These are phyloP conservation scores for Cryptus viduatorius DNA, from an alignment of 2,888 invertebrate genomes.

Conservation along the genomic window DNA sequence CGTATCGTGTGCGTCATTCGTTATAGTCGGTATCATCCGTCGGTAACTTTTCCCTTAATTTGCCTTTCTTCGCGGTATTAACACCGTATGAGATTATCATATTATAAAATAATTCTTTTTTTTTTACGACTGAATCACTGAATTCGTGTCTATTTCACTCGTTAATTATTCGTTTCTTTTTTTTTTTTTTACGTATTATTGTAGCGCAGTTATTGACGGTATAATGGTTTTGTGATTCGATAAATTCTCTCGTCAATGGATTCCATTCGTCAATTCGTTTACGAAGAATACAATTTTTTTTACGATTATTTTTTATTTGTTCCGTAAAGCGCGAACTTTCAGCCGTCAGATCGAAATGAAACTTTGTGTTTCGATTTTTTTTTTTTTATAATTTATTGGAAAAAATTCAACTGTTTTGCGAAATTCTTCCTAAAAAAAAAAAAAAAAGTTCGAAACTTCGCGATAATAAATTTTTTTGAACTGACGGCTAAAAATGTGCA, in stretches of 20 bases:
- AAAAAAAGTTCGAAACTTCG: not conserved
- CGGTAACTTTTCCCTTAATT: conserved; percentile 15
- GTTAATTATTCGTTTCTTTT: conserved; percentile 18
- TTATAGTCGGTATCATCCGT: conserved; percentile 18
- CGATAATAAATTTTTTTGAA: not conserved
- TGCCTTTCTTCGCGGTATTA: conserved; percentile 40
- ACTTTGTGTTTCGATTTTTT: not conserved
- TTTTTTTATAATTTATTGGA: not conserved
- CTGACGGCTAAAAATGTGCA: not conserved
- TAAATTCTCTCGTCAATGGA: conserved; percentile 46
- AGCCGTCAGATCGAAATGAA: not conserved
- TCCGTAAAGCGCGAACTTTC: not conserved
- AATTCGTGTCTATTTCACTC: conserved; percentile 23
- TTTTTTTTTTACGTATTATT: conserved; percentile 37
- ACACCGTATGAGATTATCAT: conserved; percentile 61
- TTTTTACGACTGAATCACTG: not conserved
- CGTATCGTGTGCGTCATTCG: conserved; percentile 54
- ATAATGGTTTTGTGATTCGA: conserved; percentile 49
- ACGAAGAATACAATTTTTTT: conserved; percentile 29
- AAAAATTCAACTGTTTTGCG: not conserved
- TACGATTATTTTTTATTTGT: conserved; percentile 42
- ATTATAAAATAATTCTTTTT: conserved; percentile 57
- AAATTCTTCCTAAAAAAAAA: not conserved
- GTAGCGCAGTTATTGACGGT: conserved; percentile 62
- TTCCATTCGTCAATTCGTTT: conserved; percentile 41